Evolutionary conservation across 2,797 vertebrate genomes (phyloP).

Genomic region (Hydrocynus forskahlii): DNA sequence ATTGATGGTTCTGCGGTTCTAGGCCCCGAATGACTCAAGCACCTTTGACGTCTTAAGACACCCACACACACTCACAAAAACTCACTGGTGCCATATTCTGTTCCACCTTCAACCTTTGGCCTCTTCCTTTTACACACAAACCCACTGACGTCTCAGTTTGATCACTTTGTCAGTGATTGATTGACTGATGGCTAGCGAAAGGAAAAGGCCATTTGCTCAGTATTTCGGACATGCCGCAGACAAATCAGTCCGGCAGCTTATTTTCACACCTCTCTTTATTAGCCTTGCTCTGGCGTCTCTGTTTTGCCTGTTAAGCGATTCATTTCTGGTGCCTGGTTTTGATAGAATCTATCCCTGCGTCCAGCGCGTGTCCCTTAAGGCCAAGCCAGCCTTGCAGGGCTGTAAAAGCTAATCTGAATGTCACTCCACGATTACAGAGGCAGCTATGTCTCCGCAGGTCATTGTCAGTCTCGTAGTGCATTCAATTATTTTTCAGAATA

Average conservation of each 20-base stretch:
- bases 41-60: slow-evolving; percentile 41
- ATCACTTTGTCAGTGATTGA: slow-evolving; percentile 34
- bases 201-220: slow-evolving; percentile 25
- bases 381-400: slow-evolving; percentile 21
- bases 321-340: slow-evolving; percentile 38
- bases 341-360: slow-evolving; percentile 25
- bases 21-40: slow-evolving; percentile 16
- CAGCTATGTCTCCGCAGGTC: slow-evolving; percentile 11
- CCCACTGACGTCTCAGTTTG: slow-evolving; percentile 26
- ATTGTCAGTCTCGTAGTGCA: neutral
- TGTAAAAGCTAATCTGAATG: slow-evolving; percentile 36
- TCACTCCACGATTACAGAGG: neutral
- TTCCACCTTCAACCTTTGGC: slow-evolving; percentile 38
- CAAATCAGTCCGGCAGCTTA: slow-evolving; percentile 37
- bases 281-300: slow-evolving; percentile 31
- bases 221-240: slow-evolving; percentile 23
- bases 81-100: slow-evolving; percentile 13
- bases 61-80: neutral
- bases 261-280: slow-evolving; percentile 38
- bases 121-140: slow-evolving; percentile 6
- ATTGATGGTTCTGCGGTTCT: slow-evolving; percentile 37
- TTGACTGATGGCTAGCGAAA: slow-evolving; percentile 34
- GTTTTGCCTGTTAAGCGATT: slow-evolving; percentile 34
- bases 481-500: neutral
- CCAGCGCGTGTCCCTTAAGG: neutral